Percentiles rank a stretch among this genome's conserved stretches.
Conservation (phyloP, 2,888 invertebrate genomes). For the Ennomos quercinarius region DNA sequence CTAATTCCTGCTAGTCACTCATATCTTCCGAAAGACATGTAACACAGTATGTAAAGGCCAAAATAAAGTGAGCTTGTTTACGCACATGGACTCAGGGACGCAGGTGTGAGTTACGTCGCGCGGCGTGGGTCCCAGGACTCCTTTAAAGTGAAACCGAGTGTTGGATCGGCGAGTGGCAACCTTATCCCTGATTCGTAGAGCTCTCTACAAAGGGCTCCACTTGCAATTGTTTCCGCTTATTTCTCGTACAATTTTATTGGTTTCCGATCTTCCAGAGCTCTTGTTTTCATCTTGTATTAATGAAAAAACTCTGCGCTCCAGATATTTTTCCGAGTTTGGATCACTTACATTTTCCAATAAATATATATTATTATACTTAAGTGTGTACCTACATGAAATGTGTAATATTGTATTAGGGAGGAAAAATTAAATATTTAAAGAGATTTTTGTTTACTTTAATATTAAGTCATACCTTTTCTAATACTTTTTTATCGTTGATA, state of each 20-base stretch:
- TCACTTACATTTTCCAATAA: constrained; percentile 15
- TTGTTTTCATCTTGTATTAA: constrained; percentile 40
- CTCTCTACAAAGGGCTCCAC: constrained; percentile 36
- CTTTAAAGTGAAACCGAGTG: constrained; percentile 13
- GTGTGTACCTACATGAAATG: too few relatives aligned
- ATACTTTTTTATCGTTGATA: too few relatives aligned
- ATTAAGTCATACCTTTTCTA: too few relatives aligned
- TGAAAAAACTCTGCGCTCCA: constrained; percentile 28
- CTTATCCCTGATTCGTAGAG: constrained; percentile 16
- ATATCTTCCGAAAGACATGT: too few relatives aligned
- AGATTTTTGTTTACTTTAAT: too few relatives aligned
- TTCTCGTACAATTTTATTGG: constrained; percentile 50
- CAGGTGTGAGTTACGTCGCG: constrained; percentile 9
- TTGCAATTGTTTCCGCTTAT: constrained; percentile 49
- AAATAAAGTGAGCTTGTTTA: too few relatives aligned
- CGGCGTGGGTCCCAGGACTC: not conserved
- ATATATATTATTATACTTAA: too few relatives aligned
- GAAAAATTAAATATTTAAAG: too few relatives aligned
- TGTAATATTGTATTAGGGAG: constrained; percentile 4
- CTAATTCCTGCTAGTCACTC: not conserved
- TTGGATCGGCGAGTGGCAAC: constrained; percentile 9
- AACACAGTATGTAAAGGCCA: too few relatives aligned
- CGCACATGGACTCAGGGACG: too few relatives aligned
- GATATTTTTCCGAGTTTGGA: constrained; percentile 28
- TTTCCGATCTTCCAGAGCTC: constrained; percentile 43